Evolutionary conservation across 2,888 invertebrate genomes (phyloP), one percentile per base, ranked within the genome.

Genomic region (Epiperipatus broadwayi): DNA sequence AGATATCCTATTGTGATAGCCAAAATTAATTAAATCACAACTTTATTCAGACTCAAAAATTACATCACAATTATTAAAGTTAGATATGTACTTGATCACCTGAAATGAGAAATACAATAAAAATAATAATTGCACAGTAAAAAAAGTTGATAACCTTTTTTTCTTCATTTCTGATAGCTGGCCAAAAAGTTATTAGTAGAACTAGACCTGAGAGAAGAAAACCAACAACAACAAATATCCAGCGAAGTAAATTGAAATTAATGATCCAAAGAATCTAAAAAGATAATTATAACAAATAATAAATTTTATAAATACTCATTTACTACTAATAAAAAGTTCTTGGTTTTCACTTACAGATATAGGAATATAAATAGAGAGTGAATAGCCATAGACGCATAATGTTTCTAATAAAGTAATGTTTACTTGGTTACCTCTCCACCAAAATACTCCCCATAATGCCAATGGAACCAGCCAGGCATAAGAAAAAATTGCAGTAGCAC

Each of bases 361-460:
- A 3, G 93, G 93, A 52, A 95, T 73, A 61, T 85, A 95, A 52
- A 91, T 80, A 21, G 84, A 73, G 32, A 95, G 64, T 0, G 89
- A 89, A 60, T 95, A 95, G 5, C 93, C 95, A 54, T 93, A 95
- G 7, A 91, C 68, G 57, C 89, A 91, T 54, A 93, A 70, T 7
- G 93, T 67, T 47, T 93, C 84, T 48, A 91, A 66, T 54, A 84
- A 66, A 15, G 75, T 54, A 46, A 60, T 59, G 12, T 53, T 55
- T 15, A 55, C 50, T 37, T 51, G 50, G 15, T 44, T 38, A 0
- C 71, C 66, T 16, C 78, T 73, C 72, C 80, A 91, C 63, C 81
- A 84, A 20, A 91, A 62, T 0, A 80, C 63, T 0, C 71, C 78
- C 81, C 85, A 93, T 40, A 95, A 56, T 0, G 72, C 65, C 2